These are phyloP conservation scores for Paramormyrops kingsleyae DNA, from an alignment of 2,113 vertebrate genomes.

Conservation along the genomic window DNA sequence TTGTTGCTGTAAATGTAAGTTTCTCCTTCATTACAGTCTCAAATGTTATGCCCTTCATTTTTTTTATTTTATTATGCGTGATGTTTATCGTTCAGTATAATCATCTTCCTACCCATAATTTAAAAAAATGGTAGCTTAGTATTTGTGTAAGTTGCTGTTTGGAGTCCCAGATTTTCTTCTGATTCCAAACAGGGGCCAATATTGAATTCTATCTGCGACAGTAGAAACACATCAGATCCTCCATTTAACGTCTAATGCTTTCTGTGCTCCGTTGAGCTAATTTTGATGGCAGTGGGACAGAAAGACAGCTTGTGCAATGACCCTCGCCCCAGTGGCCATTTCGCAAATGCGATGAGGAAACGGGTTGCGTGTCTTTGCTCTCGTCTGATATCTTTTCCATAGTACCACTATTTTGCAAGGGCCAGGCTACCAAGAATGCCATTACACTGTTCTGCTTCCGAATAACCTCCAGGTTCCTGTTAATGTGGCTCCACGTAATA, in stretches of 20 bases:
- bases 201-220: background rate
- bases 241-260: background rate
- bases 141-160: background rate
- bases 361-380: background rate
- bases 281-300: background rate
- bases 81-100: background rate
- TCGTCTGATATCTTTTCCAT: background rate
- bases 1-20: background rate
- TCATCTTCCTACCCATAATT: background rate
- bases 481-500: background rate
- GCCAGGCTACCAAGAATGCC: background rate
- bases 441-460: background rate
- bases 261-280: background rate
- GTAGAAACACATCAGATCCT: background rate
- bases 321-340: background rate
- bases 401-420: background rate
- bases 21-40: background rate
- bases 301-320: background rate
- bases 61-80: background rate
- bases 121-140: background rate
- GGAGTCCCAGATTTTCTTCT: background rate
- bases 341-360: background rate
- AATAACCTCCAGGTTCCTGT: background rate
- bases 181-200: background rate
- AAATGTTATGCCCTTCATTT: background rate